A percentile compares a stretch with the other conserved stretches of the same genome.
These are phyloP conservation scores for Holacanthella duospinosa DNA, from an alignment of 2,888 invertebrate species.

Conservation along the genomic window DNA sequence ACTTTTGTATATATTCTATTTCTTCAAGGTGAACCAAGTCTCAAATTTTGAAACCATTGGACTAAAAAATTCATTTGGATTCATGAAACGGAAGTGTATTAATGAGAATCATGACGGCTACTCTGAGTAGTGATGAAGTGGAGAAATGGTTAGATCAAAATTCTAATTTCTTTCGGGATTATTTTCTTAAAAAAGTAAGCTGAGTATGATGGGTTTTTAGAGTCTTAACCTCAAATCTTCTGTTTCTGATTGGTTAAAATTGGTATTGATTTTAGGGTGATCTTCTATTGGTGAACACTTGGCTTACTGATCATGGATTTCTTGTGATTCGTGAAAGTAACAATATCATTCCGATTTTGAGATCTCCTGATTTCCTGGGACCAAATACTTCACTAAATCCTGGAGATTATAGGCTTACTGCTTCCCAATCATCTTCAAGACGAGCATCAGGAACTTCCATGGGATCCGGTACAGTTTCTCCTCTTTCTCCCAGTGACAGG, in stretches of 20 bases:
- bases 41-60: no score
- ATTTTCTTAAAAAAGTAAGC: slow-evolving; percentile 44
- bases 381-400: slow-evolving; percentile 13
- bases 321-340: slow-evolving; percentile 42
- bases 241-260: no score
- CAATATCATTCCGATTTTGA: slow-evolving; percentile 22
- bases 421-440: slow-evolving; percentile 19
- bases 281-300: slow-evolving; percentile 43
- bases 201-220: background rate
- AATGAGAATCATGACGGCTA: slow-evolving; percentile 30
- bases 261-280: slow-evolving; percentile 36
- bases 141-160: slow-evolving; percentile 47
- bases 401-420: slow-evolving; percentile 1
- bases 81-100: slow-evolving; percentile 13
- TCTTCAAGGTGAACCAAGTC: no score
- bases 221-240: no score
- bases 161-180: slow-evolving; percentile 43
- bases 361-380: slow-evolving; percentile 30
- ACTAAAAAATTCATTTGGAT: no score
- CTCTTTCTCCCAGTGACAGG: slow-evolving; percentile 27
- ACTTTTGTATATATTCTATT: background rate
- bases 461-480: slow-evolving; percentile 30
- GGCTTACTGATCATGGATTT: slow-evolving; percentile 45
- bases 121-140: slow-evolving; percentile 40
- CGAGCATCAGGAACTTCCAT: slow-evolving; percentile 35